These are phyloP conservation scores for Ditula angustiorana DNA, from an alignment of 2,888 invertebrate genomes.

Conservation along the genomic window DNA sequence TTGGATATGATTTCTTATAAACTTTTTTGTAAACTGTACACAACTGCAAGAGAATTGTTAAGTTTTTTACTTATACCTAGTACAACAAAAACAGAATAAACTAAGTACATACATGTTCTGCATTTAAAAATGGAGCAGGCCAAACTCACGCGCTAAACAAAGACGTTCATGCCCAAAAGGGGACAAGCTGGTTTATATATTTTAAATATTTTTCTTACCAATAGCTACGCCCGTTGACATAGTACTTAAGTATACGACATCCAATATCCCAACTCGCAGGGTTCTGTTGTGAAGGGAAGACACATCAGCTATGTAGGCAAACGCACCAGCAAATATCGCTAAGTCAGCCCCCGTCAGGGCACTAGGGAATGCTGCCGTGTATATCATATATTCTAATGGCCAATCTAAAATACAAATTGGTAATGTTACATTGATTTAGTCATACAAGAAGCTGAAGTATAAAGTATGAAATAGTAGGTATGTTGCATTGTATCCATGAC, in stretches of 20 bases:
- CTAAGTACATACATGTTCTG: neutral
- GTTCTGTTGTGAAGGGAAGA: constrained; percentile 89
- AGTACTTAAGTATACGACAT: constrained; percentile 92
- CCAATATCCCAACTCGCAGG: constrained; percentile 91
- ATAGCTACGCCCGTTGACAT: constrained; percentile 93
- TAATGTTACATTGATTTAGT: no score
- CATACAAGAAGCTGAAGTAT: no score
- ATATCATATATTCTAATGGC: constrained; percentile 91
- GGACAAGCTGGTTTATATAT: neutral
- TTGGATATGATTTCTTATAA: no score
- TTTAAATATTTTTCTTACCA: constrained; percentile 73
- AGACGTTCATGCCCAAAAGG: no score
- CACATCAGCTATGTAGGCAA: constrained; percentile 93
- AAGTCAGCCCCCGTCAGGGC: constrained; percentile 92
- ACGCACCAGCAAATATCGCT: constrained; percentile 92
- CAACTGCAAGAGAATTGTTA: no score
- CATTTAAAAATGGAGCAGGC: neutral
- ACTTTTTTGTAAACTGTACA: no score
- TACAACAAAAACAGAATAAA: neutral
- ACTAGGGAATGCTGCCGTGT: constrained; percentile 91
- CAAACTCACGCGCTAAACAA: no score
- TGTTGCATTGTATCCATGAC: no score
- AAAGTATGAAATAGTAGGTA: no score
- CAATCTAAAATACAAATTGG: constrained; percentile 71
- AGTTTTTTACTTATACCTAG: no score